These are phyloP conservation scores for Helicorthomorpha holstii DNA, from an alignment of 1,140 invertebrate genomes.

Conservation along the genomic window DNA sequence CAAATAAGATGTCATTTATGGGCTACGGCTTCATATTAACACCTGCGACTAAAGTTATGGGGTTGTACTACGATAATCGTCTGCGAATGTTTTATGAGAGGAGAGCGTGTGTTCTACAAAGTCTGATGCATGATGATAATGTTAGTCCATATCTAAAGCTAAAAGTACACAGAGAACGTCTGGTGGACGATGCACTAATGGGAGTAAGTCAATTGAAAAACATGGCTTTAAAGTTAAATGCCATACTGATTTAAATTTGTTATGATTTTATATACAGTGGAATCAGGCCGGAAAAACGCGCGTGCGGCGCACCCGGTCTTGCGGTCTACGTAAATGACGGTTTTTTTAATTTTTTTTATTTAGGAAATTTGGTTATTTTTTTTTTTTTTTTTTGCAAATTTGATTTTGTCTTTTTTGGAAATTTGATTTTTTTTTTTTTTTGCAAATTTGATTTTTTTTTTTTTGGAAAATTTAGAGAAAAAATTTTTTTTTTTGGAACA, in stretches of 20 bases:
- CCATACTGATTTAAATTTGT: not conserved
- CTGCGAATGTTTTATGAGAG: slow-evolving; percentile 88
- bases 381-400: no score
- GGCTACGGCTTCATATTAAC: slow-evolving; percentile 78
- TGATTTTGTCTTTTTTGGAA: no score
- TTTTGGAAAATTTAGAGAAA: no score
- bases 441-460: no score
- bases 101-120: slow-evolving; percentile 60
- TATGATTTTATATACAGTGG: not conserved
- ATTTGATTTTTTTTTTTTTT: no score
- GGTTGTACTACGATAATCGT: slow-evolving; percentile 81
- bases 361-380: no score
- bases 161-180: slow-evolving; percentile 58
- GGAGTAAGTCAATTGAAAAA: slow-evolving; percentile 41
- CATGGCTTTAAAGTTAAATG: slow-evolving; percentile 1
- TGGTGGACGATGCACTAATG: slow-evolving; percentile 80
- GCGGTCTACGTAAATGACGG: no score
- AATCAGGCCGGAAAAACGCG: no score
- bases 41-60: slow-evolving; percentile 76
- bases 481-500: no score
- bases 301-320: no score
- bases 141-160: slow-evolving; percentile 71
- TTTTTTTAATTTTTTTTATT: no score
- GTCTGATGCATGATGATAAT: slow-evolving; percentile 50
- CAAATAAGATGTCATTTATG: slow-evolving; percentile 74